A percentile compares a stretch with the other conserved stretches of the same genome.
phyloP scores from a whole-genome alignment of 37 sponge, comb jelly and placozoan species.

The Diacarnus erythraeanus region DNA sequence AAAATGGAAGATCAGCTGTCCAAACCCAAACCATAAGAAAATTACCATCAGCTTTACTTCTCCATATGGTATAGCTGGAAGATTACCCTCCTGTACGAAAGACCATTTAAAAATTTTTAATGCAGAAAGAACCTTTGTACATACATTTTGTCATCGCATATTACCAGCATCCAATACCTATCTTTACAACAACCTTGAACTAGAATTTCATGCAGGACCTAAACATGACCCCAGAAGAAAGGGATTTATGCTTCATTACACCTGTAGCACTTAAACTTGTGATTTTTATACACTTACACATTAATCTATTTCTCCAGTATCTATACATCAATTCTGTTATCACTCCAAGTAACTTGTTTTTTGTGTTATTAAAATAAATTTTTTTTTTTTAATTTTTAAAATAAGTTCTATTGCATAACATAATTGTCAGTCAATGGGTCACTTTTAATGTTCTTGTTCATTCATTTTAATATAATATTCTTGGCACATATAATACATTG shows the following conservation, averaged over 20 bases:
- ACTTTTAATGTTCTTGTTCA: no score
- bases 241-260: conserved; percentile 1
- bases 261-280: not conserved
- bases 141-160: not conserved
- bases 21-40: not conserved
- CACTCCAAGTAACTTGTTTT: no score
- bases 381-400: no score
- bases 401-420: no score
- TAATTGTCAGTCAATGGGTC: no score
- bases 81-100: conserved; percentile 12
- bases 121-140: not conserved
- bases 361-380: no score
- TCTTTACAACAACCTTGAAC: not conserved
- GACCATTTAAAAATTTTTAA: conserved; percentile 15
- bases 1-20: conserved; percentile 42
- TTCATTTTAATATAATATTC: no score
- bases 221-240: not conserved
- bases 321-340: no score
- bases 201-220: conserved; percentile 18
- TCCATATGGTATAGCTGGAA: conserved; percentile 15
- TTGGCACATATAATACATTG: no score
- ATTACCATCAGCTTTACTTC: not conserved
- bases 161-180: not conserved
- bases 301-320: no score
- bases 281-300: no score